Base-by-base conservation (phyloP, 2,797 vertebrate genomes). In the Propithecus perrieri region DNA sequence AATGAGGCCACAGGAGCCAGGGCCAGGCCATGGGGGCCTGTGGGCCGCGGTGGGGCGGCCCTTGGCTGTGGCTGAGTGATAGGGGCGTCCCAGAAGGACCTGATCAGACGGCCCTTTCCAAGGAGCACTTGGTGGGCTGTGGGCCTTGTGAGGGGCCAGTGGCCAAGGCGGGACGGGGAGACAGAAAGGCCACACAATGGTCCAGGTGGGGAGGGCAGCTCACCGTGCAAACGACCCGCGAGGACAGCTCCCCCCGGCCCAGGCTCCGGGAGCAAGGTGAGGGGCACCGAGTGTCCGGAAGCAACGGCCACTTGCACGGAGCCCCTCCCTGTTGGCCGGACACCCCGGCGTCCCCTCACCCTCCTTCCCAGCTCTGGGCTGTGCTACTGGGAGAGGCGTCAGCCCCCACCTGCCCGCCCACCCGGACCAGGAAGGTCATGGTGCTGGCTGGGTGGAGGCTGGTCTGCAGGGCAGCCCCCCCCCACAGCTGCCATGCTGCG, bases 401-500 rank as follows among this genome's bases (percentile, higher is more conserved):
- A 43, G 22, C 7, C 28, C n/a, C 50, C 55, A 35, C n/a, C 65
- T 17, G 9, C 50, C 41, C 38, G 18, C 20, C 48, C 14, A 1
- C 11, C 2, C 0, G 53, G 48, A 59, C 79, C 63, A 9, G 65
- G 69, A 59, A 30, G 33, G n/a, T 46, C 78, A 24, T 1, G 3
- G 7, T 12, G 33, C 24, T 30, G 41, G 67, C 2, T 1, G 67
- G 11, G 33, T 4, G 14, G 41, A 48, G 8, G n/a, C 28, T 43
- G 30, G n/a, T 18, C 18, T 50, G 24, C 15, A n/a, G 50, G 38
- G 26, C 67, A 48, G 18, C 26, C 46, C 79, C 18, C 24, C 18
- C 3, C 50, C 6, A 7, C 55, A 0, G 8, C 55, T 5, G 18
- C 57, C 41, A 17, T 38, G 24, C 53, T 22, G 2, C 0, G 6